phyloP scores from a whole-genome alignment of 2,113 vertebrate species.

The Ammospiza caudacuta region DNA sequence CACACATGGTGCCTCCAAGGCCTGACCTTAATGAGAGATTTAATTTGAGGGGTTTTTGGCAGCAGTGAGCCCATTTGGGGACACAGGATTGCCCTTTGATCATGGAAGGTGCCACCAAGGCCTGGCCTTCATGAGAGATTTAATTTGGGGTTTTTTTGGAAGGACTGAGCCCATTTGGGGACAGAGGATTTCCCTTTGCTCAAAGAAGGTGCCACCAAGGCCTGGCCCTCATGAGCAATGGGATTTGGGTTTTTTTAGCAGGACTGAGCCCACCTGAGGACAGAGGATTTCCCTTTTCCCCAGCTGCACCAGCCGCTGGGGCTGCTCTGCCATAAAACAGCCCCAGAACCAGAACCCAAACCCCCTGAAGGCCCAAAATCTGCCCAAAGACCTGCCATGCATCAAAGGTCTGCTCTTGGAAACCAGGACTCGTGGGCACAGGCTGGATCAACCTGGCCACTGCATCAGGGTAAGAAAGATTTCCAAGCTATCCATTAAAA shows the following conservation, averaged over 20 bases:
- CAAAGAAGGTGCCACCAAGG: neutral
- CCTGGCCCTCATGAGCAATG: neutral
- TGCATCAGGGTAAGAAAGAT: neutral
- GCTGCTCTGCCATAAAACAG: neutral
- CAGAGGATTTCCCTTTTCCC: neutral
- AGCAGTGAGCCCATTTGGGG: neutral
- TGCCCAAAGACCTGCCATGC: no score
- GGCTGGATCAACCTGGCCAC: neutral
- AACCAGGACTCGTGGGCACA: neutral
- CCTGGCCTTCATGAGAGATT: neutral
- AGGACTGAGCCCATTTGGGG: no score
- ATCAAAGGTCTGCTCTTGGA: neutral
- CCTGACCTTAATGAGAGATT: neutral
- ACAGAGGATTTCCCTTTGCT: neutral
- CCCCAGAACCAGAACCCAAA: no score
- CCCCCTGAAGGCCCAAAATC: fast-evolving
- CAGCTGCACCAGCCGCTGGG: neutral
- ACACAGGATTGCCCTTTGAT: neutral
- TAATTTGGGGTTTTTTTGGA: no score
- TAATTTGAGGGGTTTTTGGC: neutral
- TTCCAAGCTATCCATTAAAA: neutral
- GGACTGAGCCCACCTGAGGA: neutral
- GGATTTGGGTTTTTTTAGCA: neutral
- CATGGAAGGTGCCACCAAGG: neutral
- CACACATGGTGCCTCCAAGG: neutral